These are phyloP conservation scores for Petrolisthes manimaculis DNA, from an alignment of 2,888 invertebrate species.

Conservation along the genomic window DNA sequence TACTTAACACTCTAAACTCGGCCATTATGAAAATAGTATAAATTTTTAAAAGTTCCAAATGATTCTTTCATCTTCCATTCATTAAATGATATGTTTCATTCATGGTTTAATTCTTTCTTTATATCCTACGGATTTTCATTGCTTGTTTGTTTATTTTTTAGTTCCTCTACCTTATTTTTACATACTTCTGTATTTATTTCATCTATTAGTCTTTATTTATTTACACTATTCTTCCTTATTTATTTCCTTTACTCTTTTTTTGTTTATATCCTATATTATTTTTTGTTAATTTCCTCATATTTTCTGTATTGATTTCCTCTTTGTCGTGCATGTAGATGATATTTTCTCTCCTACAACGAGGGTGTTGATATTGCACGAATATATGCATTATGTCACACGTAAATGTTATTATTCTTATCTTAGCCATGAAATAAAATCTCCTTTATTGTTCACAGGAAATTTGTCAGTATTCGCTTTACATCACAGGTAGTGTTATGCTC, in stretches of 20 bases:
- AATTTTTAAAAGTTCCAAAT: not conserved
- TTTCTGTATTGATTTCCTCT: not conserved
- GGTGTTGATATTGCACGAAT: too few relatives aligned
- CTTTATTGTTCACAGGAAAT: too few relatives aligned
- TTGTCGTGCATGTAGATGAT: too few relatives aligned
- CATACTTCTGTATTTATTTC: too few relatives aligned
- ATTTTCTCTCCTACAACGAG: too few relatives aligned
- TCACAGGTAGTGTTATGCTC: too few relatives aligned
- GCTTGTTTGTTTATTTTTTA: not conserved
- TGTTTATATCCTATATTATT: not conserved
- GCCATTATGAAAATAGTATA: too few relatives aligned
- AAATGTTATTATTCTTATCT: too few relatives aligned
- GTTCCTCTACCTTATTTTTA: not conserved
- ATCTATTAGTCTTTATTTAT: not conserved
- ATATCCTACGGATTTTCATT: not conserved
- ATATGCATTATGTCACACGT: too few relatives aligned
- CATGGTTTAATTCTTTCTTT: not conserved
- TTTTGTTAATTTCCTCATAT: not conserved
- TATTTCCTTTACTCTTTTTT: not conserved
- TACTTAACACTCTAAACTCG: too few relatives aligned
- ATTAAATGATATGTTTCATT: not conserved
- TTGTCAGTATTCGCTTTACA: too few relatives aligned
- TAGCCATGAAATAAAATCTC: too few relatives aligned
- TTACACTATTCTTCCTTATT: not conserved
- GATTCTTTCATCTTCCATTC: not conserved